A percentile compares a stretch with the other conserved stretches of the same genome.
Conservation (phyloP, 92 coral and sea anemone genomes). For the Parazoanthus darwini region DNA sequence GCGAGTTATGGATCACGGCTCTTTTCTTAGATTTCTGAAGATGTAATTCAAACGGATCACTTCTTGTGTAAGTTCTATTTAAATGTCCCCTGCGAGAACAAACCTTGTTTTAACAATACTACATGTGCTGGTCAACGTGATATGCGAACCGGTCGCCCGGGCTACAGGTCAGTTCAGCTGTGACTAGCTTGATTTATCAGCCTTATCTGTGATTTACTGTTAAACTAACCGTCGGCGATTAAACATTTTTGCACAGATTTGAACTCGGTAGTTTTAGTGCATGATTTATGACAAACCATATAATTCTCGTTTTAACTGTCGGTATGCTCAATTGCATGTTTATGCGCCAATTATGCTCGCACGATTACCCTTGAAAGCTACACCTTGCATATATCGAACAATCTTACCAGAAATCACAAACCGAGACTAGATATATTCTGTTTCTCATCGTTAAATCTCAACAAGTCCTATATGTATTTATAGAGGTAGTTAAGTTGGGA, state of each 20-base stretch:
- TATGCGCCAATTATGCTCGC: not conserved
- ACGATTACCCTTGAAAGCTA: slow-evolving; percentile 13
- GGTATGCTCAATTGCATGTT: slow-evolving; percentile 18
- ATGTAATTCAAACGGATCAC: not conserved
- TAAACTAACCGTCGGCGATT: not conserved
- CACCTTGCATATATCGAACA: not conserved
- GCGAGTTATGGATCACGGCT: not conserved
- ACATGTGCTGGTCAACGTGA: slow-evolving; percentile 25
- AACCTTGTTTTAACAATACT: slow-evolving; percentile 25
- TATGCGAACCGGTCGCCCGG: not conserved
- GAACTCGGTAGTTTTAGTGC: not conserved
- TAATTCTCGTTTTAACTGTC: not conserved
- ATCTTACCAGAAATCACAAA: not conserved
- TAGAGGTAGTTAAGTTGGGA: not conserved
- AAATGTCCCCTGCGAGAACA: slow-evolving; percentile 33
- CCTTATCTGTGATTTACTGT: not conserved
- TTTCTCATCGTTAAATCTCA: too few species aligned
- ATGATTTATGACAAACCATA: not conserved
- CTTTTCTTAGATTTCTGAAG: not conserved
- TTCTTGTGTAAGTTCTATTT: slow-evolving; percentile 2
- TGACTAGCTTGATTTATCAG: not conserved
- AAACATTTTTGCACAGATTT: not conserved
- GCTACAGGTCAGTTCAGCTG: slow-evolving; percentile 1
- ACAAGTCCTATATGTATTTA: too few species aligned
- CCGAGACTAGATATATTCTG: not conserved